Conservation (phyloP, 2,113 vertebrate species). For the Alouatta palliata region DNA sequence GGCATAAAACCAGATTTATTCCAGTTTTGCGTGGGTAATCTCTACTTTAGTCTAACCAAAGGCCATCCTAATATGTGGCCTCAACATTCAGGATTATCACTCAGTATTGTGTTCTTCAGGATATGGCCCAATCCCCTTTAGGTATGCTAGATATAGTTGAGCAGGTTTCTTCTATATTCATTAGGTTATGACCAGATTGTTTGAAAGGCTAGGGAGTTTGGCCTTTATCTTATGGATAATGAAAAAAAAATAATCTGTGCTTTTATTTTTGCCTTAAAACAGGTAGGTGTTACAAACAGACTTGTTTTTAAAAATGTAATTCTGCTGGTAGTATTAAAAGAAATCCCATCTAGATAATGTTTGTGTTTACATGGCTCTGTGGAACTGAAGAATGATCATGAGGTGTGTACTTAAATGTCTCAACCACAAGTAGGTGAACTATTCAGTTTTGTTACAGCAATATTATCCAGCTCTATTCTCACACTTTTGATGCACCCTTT, state of each 20-base stretch:
- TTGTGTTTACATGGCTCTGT: background rate
- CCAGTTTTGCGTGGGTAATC: background rate
- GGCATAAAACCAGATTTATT: background rate
- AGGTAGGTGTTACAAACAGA: background rate
- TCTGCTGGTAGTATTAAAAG: background rate
- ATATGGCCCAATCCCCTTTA: background rate
- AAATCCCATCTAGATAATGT: background rate
- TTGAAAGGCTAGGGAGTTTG: background rate
- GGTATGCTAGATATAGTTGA: background rate
- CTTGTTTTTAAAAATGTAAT: slow-evolving; percentile 19
- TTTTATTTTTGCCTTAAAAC: slow-evolving; percentile 30
- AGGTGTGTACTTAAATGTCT: background rate
- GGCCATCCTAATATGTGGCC: background rate
- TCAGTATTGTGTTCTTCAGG: background rate
- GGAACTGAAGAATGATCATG: background rate
- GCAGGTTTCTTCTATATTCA: background rate
- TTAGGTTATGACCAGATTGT: background rate
- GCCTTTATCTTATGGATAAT: background rate
- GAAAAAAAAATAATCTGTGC: background rate
- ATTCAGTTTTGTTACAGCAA: background rate
- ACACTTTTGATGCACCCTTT: background rate
- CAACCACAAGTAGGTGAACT: background rate
- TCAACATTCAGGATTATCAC: background rate
- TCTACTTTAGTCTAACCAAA: background rate
- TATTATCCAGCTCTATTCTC: background rate